Evolutionary conservation across 1,140 invertebrate genomes (phyloP).

Genomic region (Apolygus lucorum): DNA sequence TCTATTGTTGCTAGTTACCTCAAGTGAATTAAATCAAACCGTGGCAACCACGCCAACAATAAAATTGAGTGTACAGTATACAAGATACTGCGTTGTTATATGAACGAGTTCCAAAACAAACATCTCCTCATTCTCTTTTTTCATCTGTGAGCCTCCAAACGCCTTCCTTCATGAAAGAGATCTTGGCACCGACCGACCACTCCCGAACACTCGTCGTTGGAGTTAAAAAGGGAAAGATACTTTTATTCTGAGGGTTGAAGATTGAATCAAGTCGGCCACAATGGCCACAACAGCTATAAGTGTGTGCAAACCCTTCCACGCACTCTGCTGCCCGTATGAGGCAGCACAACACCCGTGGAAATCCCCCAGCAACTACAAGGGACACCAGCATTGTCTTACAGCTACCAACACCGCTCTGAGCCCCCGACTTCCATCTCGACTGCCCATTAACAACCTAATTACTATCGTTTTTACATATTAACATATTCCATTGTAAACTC

Average conservation of each 20-base stretch:
- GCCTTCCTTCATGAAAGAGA: not conserved
- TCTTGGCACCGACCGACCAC: not conserved
- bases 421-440: slow-evolving; percentile 1
- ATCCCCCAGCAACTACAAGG: not conserved
- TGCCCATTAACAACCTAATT: slow-evolving; percentile 13
- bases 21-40: too few relatives aligned
- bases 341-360: too few relatives aligned
- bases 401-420: not conserved
- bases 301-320: too few relatives aligned
- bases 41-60: too few relatives aligned
- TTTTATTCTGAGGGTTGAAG: not conserved
- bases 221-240: not conserved
- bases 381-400: not conserved
- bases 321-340: too few relatives aligned
- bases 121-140: not conserved
- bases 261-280: too few relatives aligned
- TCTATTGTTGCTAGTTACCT: too few relatives aligned
- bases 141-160: not conserved
- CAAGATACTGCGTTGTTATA: not conserved
- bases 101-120: not conserved
- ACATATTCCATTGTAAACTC: slow-evolving; percentile 6
- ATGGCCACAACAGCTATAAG: too few relatives aligned
- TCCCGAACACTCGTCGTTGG: too few relatives aligned
- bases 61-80: too few relatives aligned
- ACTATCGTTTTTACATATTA: not conserved